Base-by-base conservation (phyloP, 2,888 invertebrate species). In the Odontothrips loti region DNA sequence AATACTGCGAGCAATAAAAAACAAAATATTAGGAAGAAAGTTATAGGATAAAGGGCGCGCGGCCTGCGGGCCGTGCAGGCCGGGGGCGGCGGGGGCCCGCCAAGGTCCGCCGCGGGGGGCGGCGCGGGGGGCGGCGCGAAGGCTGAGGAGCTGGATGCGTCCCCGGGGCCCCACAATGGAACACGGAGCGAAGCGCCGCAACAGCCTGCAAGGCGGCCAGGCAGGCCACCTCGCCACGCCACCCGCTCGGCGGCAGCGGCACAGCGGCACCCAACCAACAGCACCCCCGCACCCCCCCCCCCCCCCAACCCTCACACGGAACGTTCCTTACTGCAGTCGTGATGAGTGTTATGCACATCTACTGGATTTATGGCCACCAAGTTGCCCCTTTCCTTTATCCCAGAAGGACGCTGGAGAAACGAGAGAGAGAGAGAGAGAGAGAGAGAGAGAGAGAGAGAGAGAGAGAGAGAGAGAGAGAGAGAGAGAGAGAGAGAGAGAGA, bases 171-270 rank as follows among this genome's bases (percentile, higher is more conserved):
- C 68, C 68, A 75, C 68, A 75, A 75, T 75, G 68, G 68, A 75
- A 75, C 68, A 75, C 68, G 68, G 68, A 75, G 68, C 68, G 68
- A 75, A 75, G 68, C 68, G 68, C 68, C 68, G 68, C 68, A 75
- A 75, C 68, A 75, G 68, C 68, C 68, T 75, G 68, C 68, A 75
- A 75, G 68, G 68, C n/a, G 12, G 68, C 23, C 68, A 27, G 68
- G 23, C 68, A 23, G 23, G 11, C 23, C 20, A n/a, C 68, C 68
- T 0, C 68, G 68, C 27, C 68, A n/a, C 68, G 8, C 68, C 34
- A 43, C 34, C 34, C 34, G 6, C 34, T 43, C 34, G 34, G 34
- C 34, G 34, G 34, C 34, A 43, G 34, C 34, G 34, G 34, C 34
- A 43, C 34, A 43, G 34, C 34, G 68, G 68, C 68, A 75, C 68